Evolutionary conservation across 2,113 vertebrate genomes (phyloP), one percentile per base, ranked within the genome.

Genomic region (Tiliqua scincoides): DNA sequence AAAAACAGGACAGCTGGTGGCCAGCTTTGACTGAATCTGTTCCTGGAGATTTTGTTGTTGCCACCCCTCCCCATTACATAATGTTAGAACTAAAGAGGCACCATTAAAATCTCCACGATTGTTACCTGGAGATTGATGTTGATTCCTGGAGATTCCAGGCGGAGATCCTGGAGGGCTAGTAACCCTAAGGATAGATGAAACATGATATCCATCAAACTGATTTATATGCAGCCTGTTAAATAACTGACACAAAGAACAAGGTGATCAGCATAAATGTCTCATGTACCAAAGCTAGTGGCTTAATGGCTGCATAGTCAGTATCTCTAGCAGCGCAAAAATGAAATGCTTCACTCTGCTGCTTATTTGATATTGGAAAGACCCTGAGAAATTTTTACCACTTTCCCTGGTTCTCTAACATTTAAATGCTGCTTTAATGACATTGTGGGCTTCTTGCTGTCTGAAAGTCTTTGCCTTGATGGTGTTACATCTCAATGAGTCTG

Each of bases 171-270:
- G 43, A 48, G 43, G 43, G 43, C 8, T 48, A 8, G 43, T 48
- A 48, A 48, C 43, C 43, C 43, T 48, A 48, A 48, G 43, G 43
- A 48, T 48, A 48, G 67, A 94, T 91, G 91, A 92, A 91, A 79
- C 43, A 90, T 76, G 87, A 0, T 92, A 79, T 91, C 89, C 89
- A 86, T 48, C 57, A 72, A 87, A 40, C 43, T 89, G 89, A 86
- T 94, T 91, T 90, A 92, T 90, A 85, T 0, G 80, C 43, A 48
- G 9, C 30, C 37, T 85, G 73, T 71, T 94, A 92, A 92, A 87
- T 85, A 94, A 91, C 84, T 81, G 89, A 88, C 89, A 85, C 35
- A 48, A 90, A 92, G 83, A 93, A 89, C 54, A 87, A 90, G 92
- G 88, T 0, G 0, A 76, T 65, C 57, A 80, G n/a, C 83, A 87